A percentile compares a stretch with the other conserved stretches of the same genome.
Conservation (phyloP, 2,888 invertebrate genomes). For the Encarsia formosa region DNA sequence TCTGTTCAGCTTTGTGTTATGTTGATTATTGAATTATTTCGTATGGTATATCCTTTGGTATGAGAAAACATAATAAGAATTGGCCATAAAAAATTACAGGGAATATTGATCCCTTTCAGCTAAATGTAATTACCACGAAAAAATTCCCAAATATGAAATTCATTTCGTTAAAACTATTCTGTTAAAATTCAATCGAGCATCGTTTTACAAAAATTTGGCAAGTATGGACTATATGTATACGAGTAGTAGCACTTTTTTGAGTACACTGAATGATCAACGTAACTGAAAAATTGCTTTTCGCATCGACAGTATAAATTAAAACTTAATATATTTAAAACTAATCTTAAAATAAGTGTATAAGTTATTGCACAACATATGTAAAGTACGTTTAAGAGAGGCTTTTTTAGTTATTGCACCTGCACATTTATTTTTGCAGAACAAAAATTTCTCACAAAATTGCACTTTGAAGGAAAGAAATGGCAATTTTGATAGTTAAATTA, state of each 20-base stretch:
- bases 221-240: conserved; percentile 7
- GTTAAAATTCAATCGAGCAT: too few relatives aligned
- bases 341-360: neutral
- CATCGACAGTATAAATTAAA: neutral
- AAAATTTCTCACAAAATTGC: conserved; percentile 19
- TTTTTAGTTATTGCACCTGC: conserved; percentile 16
- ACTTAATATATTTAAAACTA: conserved; percentile 3
- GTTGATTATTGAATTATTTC: too few relatives aligned
- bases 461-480: conserved; percentile 23
- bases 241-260: neutral
- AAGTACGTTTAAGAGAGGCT: conserved; percentile 21
- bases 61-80: too few relatives aligned
- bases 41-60: too few relatives aligned
- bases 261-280: conserved; percentile 1
- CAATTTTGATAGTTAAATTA: conserved; percentile 14
- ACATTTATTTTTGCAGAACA: neutral
- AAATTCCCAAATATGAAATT: too few relatives aligned
- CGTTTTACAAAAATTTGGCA: conserved; percentile 20
- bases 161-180: too few relatives aligned
- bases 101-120: too few relatives aligned
- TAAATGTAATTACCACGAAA: too few relatives aligned
- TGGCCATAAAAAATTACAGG: too few relatives aligned
- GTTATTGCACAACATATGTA: conserved; percentile 22
- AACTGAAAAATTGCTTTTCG: conserved; percentile 4
- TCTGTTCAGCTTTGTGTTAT: too few relatives aligned